Base-by-base conservation (phyloP, 2,888 invertebrate species). In the Caenorhabditis imperialis region DNA sequence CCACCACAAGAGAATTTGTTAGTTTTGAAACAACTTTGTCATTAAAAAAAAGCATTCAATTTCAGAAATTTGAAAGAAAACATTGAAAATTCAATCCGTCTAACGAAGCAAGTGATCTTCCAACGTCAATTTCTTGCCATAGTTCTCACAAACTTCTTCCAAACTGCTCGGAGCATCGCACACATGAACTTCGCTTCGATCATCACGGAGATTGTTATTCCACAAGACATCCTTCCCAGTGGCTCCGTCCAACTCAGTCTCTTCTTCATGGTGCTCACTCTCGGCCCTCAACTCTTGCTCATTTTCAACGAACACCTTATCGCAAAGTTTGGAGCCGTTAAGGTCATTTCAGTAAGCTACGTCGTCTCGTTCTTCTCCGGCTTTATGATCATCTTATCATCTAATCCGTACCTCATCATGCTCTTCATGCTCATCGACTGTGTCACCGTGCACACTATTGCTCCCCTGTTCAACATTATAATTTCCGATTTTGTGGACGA, bases 101-200 rank as follows among this genome's bases (percentile, higher is more conserved):
- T 82, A 12, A 82, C 85, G 2, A 70, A 74, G 55, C 77, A 86
- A 63, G 71, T 86, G 7, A 14, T 86, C 1, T 40, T 60, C 2
- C 77, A 85, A n/a, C 55, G 57, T 5, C 84, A 87, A 47, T 88
- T 88, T 38, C 70, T 81, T 10, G 72, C 75, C 20, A 78, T 87
- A 4, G 81, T 85, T 42, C 58, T 79, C 44, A 77, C 83, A 1
- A 86, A 88, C 69, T 86, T 84, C 69, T 73, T 87, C 18, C 86
- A 86, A 37, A 84, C 78, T 8, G 82, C 78, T 40, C 79, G 81
- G 44, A 82, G 84, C 23, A 80, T 84, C 8, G 80, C 83, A 6
- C 86, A 86, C 44, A 53, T 88, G 70, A 88, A 88, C 72, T 88
- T 88, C 40, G 88, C 88, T 2, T 84, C 88, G n/a, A 88, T 88